Evolutionary conservation across 1,140 invertebrate species (phyloP), one percentile per base, ranked within the genome.

Genomic region (Callitettix versicolor): DNA sequence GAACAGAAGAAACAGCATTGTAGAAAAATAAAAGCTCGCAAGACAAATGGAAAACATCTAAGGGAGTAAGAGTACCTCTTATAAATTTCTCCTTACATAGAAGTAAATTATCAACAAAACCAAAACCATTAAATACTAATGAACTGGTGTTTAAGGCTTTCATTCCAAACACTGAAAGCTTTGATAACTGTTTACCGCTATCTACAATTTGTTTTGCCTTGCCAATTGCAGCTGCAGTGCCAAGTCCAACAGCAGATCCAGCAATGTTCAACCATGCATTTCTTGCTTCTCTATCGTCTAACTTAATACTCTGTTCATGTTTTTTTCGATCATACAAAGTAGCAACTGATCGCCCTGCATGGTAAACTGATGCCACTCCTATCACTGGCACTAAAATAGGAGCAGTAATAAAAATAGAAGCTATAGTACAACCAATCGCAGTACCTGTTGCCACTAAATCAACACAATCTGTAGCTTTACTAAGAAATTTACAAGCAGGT

Each of bases 41-140:
- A 7, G 48, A 51, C 33, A 51, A 18, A 26, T 51, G 30, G 22
- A 51, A 51, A 5, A 51, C 48, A 38, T 51, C 48, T 20, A 36
- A 36, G 1, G 17, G 34, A 9, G 48, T 38, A 2, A 51, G n/a
- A 14, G 5, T 20, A 30, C 48, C 48, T 38, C 20, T 51, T 7
- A 36, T 18, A 14, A 36, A 51, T 17, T 51, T 51, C 12, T 36
- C 48, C 22, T 17, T 34, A 21, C 30, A 51, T 6, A 36, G 34
- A 6, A 38, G 20, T 14, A 38, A 17, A 18, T 21, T 21, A n/a
- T 51, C 48, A 17, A 51, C 48, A 38, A 51, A 51, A 1, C 48
- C 48, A 38, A 38, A 51, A 11, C 48, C 48, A 17, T 17, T 51
- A 17, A 51, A 36, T 18, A 20, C 48, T 7, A 51, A 17, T 7